Conservation (phyloP, 2,797 vertebrate genomes). For the Acestrorhynchus altus region DNA sequence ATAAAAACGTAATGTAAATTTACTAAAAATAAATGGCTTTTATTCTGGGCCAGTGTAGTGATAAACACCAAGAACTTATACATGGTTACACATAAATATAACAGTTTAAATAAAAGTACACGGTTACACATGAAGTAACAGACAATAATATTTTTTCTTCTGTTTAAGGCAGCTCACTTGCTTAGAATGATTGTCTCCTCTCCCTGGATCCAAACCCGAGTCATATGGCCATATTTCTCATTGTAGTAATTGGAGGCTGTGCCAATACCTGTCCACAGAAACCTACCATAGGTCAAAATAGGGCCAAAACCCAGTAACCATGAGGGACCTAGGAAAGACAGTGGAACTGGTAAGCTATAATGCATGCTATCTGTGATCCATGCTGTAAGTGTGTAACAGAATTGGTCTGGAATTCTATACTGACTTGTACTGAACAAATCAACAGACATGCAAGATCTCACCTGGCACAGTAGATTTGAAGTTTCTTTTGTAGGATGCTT, state of each 20-base stretch:
- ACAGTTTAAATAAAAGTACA: not conserved
- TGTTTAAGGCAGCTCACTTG: slow-evolving; percentile 75
- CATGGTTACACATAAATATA: not conserved
- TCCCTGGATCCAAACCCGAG: slow-evolving; percentile 92
- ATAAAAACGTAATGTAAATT: too few relatives aligned
- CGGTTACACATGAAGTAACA: not conserved
- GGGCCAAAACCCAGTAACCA: slow-evolving; percentile 91
- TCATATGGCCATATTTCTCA: slow-evolving; percentile 87
- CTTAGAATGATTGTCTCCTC: slow-evolving; percentile 94
- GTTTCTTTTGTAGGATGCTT: slow-evolving; percentile 73
- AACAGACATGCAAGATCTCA: slow-evolving; percentile 61
- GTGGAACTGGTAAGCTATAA: not conserved
- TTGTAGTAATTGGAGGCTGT: slow-evolving; percentile 96
- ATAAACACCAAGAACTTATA: not conserved
- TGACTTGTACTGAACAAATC: not conserved
- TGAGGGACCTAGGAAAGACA: slow-evolving; percentile 81
- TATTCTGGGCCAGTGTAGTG: not conserved
- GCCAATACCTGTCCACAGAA: slow-evolving; percentile 93
- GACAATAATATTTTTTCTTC: not conserved
- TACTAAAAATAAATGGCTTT: not conserved
- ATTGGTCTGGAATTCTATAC: too few relatives aligned
- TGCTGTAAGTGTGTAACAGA: too few relatives aligned
- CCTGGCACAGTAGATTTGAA: slow-evolving; percentile 83
- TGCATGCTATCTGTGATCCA: too few relatives aligned
- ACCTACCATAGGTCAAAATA: slow-evolving; percentile 86